A percentile compares a stretch with the other conserved stretches of the same genome.
Conservation (phyloP, 2,797 vertebrate genomes). For the Mus minutoides region DNA sequence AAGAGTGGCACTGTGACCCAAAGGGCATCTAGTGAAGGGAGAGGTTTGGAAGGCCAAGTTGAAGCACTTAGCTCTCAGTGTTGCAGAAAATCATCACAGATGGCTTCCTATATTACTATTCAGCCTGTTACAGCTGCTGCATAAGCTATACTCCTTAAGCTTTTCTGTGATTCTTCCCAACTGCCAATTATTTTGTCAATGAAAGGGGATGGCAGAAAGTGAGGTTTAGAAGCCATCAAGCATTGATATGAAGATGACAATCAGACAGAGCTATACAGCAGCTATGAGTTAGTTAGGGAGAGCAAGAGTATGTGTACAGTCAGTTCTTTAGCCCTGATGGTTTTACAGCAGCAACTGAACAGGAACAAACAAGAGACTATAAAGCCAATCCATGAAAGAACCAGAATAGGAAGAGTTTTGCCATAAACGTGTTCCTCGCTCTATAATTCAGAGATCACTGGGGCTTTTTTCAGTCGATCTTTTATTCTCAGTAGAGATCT, state of each 20-base stretch:
- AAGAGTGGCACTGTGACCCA: neutral
- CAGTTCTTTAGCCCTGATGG: neutral
- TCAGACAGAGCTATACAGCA: neutral
- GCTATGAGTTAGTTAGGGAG: neutral
- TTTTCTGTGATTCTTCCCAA: neutral
- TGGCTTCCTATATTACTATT: constrained; percentile 47
- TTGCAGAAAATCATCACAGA: constrained; percentile 43
- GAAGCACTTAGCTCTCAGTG: constrained; percentile 18
- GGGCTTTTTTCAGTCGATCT: neutral
- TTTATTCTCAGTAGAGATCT: constrained; percentile 32
- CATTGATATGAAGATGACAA: neutral
- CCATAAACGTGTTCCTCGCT: constrained; percentile 4
- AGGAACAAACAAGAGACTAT: neutral
- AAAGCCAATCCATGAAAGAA: neutral
- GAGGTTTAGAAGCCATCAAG: constrained; percentile 23
- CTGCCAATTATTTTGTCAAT: constrained; percentile 19
- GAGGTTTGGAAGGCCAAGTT: neutral
- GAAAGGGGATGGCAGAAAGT: constrained; percentile 29
- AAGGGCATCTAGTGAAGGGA: neutral
- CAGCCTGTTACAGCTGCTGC: neutral
- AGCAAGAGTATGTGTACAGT: neutral
- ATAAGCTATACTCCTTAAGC: constrained; percentile 42
- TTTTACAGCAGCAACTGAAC: constrained; percentile 48
- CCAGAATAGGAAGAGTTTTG: neutral
- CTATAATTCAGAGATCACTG: neutral